Conservation (phyloP, 2,888 invertebrate species). For the Phyto melanocephala region DNA sequence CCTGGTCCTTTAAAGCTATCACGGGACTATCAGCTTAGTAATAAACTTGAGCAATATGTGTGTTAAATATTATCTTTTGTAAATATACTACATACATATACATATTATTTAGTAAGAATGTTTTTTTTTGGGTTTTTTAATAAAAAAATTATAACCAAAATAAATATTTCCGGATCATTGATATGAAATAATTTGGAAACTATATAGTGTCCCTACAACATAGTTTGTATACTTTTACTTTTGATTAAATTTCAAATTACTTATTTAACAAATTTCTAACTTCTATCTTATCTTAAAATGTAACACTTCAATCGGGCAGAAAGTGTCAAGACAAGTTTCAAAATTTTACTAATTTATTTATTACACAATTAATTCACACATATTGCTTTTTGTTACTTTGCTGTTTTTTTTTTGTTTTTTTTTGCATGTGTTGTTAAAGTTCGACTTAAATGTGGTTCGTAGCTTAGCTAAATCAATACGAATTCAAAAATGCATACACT, state of each 20-base stretch:
- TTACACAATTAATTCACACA: not conserved
- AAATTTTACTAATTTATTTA: conserved; percentile 31
- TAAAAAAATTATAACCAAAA: not conserved
- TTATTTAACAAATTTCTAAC: not conserved
- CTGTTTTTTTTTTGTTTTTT: too few relatives aligned
- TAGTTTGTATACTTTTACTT: not conserved
- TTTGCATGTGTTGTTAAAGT: conserved; percentile 15
- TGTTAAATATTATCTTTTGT: not conserved
- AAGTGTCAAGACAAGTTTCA: not conserved
- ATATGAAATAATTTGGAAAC: not conserved
- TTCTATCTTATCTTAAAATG: not conserved
- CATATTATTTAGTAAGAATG: not conserved
- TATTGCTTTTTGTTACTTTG: conserved; percentile 27
- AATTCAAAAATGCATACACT: too few relatives aligned
- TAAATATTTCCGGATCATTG: not conserved
- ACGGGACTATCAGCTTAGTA: not conserved
- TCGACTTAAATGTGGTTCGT: not conserved
- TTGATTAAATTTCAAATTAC: not conserved
- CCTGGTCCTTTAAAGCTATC: not conserved
- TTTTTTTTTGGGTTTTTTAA: not conserved
- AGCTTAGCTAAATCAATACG: conserved; percentile 12
- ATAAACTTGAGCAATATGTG: conserved; percentile 15
- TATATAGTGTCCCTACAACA: not conserved
- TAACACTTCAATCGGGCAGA: not conserved
- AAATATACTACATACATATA: not conserved